phyloP scores from a whole-genome alignment of 2,888 invertebrate species.

The Perizoma flavofasciatum region DNA sequence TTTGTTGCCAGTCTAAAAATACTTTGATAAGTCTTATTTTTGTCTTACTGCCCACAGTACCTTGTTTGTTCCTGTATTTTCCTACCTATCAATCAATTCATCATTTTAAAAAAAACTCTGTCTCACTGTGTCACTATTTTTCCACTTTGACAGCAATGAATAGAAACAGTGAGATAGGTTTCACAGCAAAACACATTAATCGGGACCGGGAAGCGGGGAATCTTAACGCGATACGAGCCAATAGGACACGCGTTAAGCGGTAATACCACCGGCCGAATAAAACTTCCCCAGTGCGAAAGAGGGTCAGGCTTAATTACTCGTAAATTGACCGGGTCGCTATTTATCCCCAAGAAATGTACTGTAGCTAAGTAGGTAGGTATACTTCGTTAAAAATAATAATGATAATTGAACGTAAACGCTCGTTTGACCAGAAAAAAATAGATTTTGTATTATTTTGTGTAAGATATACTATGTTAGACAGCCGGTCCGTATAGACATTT shows the following conservation, averaged over 20 bases:
- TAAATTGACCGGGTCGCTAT: conserved; percentile 79
- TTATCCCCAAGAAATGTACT: conserved; percentile 62
- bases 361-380: conserved; percentile 63
- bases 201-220: conserved; percentile 56
- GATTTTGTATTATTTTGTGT: too few relatives aligned
- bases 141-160: conserved; percentile 11
- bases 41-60: too few relatives aligned
- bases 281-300: conserved; percentile 77
- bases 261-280: conserved; percentile 74
- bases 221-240: conserved; percentile 66
- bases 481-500: too few relatives aligned
- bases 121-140: not conserved
- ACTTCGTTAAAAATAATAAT: not conserved
- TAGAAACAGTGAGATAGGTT: conserved; percentile 24
- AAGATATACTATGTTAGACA: too few relatives aligned
- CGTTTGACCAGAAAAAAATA: too few relatives aligned
- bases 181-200: conserved; percentile 57
- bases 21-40: too few relatives aligned
- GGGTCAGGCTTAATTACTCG: conserved; percentile 83
- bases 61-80: too few relatives aligned
- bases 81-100: too few relatives aligned
- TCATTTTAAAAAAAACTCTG: too few relatives aligned
- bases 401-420: too few relatives aligned
- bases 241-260: conserved; percentile 68
- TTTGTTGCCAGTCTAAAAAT: too few relatives aligned